phyloP scores from a whole-genome alignment of 2,888 invertebrate species.

The Fragum fragum region DNA sequence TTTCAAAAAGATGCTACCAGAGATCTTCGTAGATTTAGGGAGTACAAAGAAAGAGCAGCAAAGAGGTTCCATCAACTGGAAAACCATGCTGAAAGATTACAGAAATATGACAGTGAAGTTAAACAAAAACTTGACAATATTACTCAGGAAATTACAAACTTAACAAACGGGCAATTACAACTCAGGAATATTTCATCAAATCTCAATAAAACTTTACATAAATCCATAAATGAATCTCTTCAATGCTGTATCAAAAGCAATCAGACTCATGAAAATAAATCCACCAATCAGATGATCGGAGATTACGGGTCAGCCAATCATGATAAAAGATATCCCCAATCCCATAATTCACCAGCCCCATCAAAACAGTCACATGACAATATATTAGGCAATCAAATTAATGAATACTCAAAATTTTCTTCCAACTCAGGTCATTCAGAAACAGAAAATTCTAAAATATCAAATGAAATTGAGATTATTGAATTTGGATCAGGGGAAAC shows the following conservation, averaged over 20 bases:
- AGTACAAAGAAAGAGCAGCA: slow-evolving; percentile 68
- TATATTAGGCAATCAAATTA: slow-evolving; percentile 30
- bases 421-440: neutral
- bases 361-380: slow-evolving; percentile 4
- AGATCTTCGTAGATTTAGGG: slow-evolving; percentile 59
- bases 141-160: slow-evolving; percentile 42
- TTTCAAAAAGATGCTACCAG: slow-evolving; percentile 62
- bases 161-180: slow-evolving; percentile 16
- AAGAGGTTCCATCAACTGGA: slow-evolving; percentile 68
- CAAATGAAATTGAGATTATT: slow-evolving; percentile 55
- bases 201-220: slow-evolving; percentile 39
- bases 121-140: slow-evolving; percentile 46
- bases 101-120: slow-evolving; percentile 29
- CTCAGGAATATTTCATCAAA: slow-evolving; percentile 42
- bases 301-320: neutral
- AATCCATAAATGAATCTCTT: slow-evolving; percentile 35
- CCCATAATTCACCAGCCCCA: neutral
- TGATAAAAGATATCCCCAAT: neutral
- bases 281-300: neutral
- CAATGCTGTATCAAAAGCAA: slow-evolving; percentile 37
- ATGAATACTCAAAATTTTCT: slow-evolving; percentile 35
- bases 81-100: slow-evolving; percentile 55
- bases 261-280: neutral
- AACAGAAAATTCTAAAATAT: neutral
- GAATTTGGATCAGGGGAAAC: slow-evolving; percentile 65